phyloP scores from a whole-genome alignment of 2,888 invertebrate species.

The Acleris laterana region DNA sequence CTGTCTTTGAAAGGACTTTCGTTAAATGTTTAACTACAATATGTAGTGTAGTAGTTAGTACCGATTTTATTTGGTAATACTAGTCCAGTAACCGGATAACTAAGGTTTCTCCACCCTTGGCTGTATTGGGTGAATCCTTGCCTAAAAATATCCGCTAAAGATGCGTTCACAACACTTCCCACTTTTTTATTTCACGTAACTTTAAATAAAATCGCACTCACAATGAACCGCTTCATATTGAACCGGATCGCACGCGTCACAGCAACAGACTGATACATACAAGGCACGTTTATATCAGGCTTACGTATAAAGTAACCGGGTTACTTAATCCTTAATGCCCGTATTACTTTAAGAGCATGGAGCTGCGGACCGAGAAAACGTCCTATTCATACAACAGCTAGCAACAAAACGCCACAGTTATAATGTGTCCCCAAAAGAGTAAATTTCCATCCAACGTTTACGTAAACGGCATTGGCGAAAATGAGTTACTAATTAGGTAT shows the following conservation, averaged over 20 bases:
- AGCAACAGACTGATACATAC: slow-evolving; percentile 49
- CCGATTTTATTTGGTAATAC: too few relatives aligned
- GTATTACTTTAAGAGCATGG: slow-evolving; percentile 12
- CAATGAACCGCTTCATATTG: slow-evolving; percentile 54
- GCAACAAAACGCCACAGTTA: slow-evolving; percentile 23
- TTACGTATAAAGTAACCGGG: slow-evolving; percentile 70
- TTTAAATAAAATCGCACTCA: slow-evolving; percentile 51
- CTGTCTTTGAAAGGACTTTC: too few relatives aligned
- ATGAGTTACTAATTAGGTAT: slow-evolving; percentile 8
- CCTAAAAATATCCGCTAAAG: neutral
- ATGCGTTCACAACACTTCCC: slow-evolving; percentile 8
- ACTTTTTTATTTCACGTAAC: slow-evolving; percentile 2
- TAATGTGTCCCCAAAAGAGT: slow-evolving; percentile 25
- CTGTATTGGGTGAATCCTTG: neutral
- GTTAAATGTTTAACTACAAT: too few relatives aligned
- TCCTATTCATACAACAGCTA: slow-evolving; percentile 19
- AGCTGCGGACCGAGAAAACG: slow-evolving; percentile 5
- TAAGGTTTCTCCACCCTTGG: neutral
- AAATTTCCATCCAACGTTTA: slow-evolving; percentile 28
- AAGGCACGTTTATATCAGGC: slow-evolving; percentile 61
- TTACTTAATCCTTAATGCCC: slow-evolving; percentile 47
- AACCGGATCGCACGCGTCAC: slow-evolving; percentile 46
- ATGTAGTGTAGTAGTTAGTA: too few relatives aligned
- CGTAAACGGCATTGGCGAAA: slow-evolving; percentile 19
- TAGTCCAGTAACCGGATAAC: neutral